Evolutionary conservation across 1,140 invertebrate species (phyloP).

Genomic region (Ladona fulva): DNA sequence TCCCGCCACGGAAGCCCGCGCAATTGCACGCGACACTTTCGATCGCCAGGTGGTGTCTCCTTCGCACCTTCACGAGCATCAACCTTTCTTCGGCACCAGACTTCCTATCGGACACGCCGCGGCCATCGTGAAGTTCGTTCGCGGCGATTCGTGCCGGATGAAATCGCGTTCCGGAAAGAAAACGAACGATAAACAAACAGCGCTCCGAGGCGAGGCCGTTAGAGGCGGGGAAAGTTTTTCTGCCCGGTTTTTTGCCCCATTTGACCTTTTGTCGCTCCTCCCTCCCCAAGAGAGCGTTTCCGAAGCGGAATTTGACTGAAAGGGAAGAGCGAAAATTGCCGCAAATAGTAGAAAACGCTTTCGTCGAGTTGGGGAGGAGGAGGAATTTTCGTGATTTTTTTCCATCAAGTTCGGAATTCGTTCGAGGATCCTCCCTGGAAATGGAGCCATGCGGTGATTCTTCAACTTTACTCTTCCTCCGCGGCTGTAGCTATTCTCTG

Average conservation of each 20-base stretch:
- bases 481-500: no score
- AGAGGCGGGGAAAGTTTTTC: background rate
- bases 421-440: no score
- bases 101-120: background rate
- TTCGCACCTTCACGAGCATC: background rate
- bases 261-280: no score
- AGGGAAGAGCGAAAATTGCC: no score
- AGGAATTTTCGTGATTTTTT: no score
- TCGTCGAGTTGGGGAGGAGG: no score
- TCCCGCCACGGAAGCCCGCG: background rate
- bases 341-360: no score
- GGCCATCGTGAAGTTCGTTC: background rate
- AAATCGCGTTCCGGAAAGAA: background rate
- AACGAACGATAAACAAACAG: background rate
- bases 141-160: background rate
- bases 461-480: no score
- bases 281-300: no score
- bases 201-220: background rate
- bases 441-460: no score
- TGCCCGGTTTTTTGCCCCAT: background rate
- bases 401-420: no score
- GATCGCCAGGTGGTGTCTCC: background rate
- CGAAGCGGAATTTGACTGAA: no score
- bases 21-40: background rate
- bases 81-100: background rate